Evolutionary conservation across 2,888 invertebrate genomes (phyloP).

Genomic region (Drosophila mimica): DNA sequence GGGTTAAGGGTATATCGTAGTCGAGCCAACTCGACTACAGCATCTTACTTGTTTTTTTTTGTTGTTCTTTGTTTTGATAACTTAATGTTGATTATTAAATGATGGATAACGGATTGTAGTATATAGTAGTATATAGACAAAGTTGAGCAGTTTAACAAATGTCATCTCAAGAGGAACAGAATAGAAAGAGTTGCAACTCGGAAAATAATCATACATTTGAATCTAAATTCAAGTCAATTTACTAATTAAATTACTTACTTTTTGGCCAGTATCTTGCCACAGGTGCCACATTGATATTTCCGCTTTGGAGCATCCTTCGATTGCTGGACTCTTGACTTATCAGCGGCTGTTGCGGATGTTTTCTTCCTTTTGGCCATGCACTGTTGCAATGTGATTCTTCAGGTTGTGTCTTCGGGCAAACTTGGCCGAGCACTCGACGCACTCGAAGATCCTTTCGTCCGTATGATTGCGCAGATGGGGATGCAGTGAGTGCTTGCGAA

Average conservation of each 20-base stretch:
- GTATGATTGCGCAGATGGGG: constrained; percentile 91
- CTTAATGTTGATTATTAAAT: too few species aligned
- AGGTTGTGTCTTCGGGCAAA: constrained; percentile 89
- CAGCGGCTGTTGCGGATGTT: neutral
- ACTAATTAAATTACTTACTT: constrained; percentile 84
- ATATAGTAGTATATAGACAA: neutral
- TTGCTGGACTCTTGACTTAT: neutral
- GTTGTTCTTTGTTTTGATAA: too few species aligned
- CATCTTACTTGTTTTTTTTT: too few species aligned
- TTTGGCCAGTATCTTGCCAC: constrained; percentile 85
- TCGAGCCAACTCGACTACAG: too few species aligned
- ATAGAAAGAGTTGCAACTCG: too few species aligned
- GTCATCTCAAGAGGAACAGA: too few species aligned
- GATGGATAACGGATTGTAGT: too few species aligned
- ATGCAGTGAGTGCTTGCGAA: constrained; percentile 88
- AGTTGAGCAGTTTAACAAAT: neutral
- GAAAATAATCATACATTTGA: too few species aligned
- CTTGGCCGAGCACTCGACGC: constrained; percentile 87
- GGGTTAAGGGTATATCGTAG: too few species aligned
- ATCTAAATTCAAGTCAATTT: too few species aligned
- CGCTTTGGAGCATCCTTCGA: constrained; percentile 6
- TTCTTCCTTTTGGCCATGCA: constrained; percentile 82
- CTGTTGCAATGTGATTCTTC: constrained; percentile 87
- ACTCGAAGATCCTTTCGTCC: constrained; percentile 89
- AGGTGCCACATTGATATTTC: constrained; percentile 83